These are phyloP conservation scores for Masnerella sp. DNA, from an alignment of 2,888 invertebrate species.

Conservation along the genomic window DNA sequence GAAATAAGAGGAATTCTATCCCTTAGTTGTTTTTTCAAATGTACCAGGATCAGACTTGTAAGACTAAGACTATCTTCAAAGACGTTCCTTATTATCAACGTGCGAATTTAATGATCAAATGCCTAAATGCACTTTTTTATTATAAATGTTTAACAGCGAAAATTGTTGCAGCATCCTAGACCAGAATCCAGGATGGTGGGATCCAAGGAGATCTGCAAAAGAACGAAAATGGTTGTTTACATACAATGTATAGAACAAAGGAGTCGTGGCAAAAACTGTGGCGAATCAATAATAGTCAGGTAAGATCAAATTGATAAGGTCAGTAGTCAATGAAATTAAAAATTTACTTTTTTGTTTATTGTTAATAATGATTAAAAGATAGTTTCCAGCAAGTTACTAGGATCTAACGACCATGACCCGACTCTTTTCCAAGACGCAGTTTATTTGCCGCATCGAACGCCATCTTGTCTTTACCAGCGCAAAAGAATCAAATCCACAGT, in stretches of 20 bases:
- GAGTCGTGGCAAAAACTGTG: neutral
- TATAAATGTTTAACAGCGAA: slow-evolving; percentile 37
- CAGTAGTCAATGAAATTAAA: no score
- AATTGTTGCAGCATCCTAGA: slow-evolving; percentile 31
- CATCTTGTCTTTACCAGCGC: slow-evolving; percentile 43
- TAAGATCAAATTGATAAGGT: no score
- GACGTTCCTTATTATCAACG: slow-evolving; percentile 26
- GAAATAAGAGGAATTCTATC: slow-evolving; percentile 12
- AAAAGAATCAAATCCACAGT: neutral
- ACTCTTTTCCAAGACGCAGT: slow-evolving; percentile 47
- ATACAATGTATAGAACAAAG: slow-evolving; percentile 7
- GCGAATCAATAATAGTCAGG: no score
- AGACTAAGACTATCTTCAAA: slow-evolving; percentile 34
- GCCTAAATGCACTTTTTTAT: slow-evolving; percentile 41
- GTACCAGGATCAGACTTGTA: slow-evolving; percentile 33
- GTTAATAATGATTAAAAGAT: no score
- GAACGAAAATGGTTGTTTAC: neutral
- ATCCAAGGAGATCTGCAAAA: slow-evolving; percentile 38
- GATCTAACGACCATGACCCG: slow-evolving; percentile 34
- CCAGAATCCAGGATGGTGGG: slow-evolving; percentile 1
- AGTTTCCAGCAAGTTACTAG: no score
- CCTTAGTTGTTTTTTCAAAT: slow-evolving; percentile 10
- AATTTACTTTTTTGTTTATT: neutral
- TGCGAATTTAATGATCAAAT: slow-evolving; percentile 27
- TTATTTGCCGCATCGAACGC: slow-evolving; percentile 40